Conservation (phyloP, 2,888 invertebrate species). For the Leptarthrus brevirostris region DNA sequence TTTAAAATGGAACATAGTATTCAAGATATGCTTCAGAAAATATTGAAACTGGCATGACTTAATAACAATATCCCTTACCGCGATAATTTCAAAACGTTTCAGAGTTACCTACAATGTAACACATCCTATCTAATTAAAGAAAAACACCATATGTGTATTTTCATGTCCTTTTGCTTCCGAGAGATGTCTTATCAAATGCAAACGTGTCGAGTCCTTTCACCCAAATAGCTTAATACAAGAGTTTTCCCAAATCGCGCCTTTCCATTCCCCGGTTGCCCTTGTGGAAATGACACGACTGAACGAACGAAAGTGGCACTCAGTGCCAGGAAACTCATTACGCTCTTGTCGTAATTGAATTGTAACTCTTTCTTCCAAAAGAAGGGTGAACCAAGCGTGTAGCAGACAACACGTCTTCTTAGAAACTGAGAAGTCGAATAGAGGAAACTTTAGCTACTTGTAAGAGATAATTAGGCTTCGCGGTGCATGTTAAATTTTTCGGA, state of each 20-base stretch:
- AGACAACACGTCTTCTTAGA: neutral
- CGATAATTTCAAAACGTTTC: neutral
- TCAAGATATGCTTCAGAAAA: no score
- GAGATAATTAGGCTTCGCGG: no score
- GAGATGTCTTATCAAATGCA: constrained; percentile 2
- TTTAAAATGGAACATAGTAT: no score
- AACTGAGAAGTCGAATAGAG: no score
- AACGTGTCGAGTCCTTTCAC: no score
- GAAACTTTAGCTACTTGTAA: no score
- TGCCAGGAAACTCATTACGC: constrained; percentile 41
- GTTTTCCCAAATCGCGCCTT: constrained; percentile 13
- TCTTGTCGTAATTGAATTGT: constrained; percentile 43
- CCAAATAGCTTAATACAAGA: constrained; percentile 26
- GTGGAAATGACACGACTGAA: neutral
- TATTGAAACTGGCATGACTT: neutral
- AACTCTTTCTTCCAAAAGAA: constrained; percentile 1
- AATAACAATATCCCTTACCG: neutral
- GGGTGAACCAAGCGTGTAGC: no score
- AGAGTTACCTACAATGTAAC: neutral
- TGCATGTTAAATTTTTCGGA: no score
- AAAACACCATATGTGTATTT: constrained; percentile 13
- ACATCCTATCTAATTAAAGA: constrained; percentile 8
- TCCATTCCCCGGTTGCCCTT: neutral
- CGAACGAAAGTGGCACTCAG: constrained; percentile 14
- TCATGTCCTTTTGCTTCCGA: neutral